Base-by-base conservation (phyloP, 2,797 vertebrate genomes). In the Hippoglossus hippoglossus region DNA sequence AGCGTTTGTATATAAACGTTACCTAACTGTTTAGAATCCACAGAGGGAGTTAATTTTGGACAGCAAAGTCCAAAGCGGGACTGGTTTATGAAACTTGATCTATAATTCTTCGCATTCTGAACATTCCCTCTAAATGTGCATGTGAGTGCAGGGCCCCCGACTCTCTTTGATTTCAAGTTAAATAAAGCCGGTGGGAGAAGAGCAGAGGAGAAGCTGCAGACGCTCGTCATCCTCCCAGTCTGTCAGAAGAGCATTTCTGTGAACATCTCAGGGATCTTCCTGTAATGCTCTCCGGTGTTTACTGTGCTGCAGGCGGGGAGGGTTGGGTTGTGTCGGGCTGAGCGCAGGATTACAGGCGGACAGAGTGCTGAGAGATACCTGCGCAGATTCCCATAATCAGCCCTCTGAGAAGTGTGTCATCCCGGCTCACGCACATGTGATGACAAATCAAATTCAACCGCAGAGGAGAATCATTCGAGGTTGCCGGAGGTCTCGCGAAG, bases 331-430 rank as follows among this genome's bases (percentile, higher is more conserved):
- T 11, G 36, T 18, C 15, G 16, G 41, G 41, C 13, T 16, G 41
- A 15, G 41, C 4, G 41, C 6, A 13, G 79, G 77, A 86, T 88
- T 85, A 86, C 46, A 58, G 67, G 46, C 64, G 73, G 79, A 78
- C 79, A 64, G 56, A 66, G 84, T 73, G 85, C 75, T 86, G 87
- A 92, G 73, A 72, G 87, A 90, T 61, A 60, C 65, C 74, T 82
- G 65, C 69, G 52, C 77, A 63, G 63, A 86, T 80, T 77, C 63
- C 47, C 75, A 73, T 81, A 80, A 87, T 85, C 53, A 62, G 26
- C 69, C 53, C 19, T 61, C 44, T 50, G 57, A 77, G 67, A 80
- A 80, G 47, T 72, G 61, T 82, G 60, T 70, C 79, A 70, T 72
- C 62, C 25, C 6, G n/a, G 24, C 56, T 55, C 24, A n/a, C 55